Conservation (phyloP, 2,113 vertebrate genomes). For the Hemicordylus capensis region DNA sequence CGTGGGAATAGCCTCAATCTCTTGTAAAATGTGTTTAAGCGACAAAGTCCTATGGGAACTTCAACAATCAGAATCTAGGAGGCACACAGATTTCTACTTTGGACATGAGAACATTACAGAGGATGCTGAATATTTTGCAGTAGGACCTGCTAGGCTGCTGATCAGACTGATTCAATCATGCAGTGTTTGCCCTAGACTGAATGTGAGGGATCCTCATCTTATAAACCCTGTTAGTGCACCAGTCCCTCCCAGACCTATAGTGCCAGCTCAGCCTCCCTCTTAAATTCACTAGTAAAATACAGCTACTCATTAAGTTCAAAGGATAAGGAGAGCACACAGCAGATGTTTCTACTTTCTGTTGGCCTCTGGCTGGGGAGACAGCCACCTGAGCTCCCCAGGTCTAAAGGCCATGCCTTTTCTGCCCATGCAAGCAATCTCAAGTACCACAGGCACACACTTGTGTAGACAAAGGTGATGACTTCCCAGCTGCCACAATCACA, state of each 20-base stretch:
- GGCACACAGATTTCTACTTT: background rate
- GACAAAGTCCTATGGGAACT: background rate
- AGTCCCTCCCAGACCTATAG: background rate
- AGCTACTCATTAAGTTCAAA: conserved; percentile 11
- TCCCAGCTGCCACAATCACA: background rate
- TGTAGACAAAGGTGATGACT: background rate
- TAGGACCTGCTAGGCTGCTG: background rate
- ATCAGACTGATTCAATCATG: background rate
- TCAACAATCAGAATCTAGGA: background rate
- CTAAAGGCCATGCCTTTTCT: background rate
- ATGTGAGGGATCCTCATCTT: background rate
- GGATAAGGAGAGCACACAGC: background rate
- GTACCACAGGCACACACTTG: background rate
- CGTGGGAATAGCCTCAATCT: too few species aligned
- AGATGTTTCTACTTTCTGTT: background rate
- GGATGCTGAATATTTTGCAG: background rate
- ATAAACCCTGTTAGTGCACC: too few species aligned
- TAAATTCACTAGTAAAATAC: background rate
- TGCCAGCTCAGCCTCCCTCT: background rate
- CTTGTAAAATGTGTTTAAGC: background rate
- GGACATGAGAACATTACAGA: background rate
- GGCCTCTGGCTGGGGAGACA: background rate
- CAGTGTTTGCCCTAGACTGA: too few species aligned
- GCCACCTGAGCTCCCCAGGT: background rate
- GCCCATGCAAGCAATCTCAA: background rate